Evolutionary conservation across 2,888 invertebrate genomes (phyloP).

Genomic region (Cheilosia grossa): DNA sequence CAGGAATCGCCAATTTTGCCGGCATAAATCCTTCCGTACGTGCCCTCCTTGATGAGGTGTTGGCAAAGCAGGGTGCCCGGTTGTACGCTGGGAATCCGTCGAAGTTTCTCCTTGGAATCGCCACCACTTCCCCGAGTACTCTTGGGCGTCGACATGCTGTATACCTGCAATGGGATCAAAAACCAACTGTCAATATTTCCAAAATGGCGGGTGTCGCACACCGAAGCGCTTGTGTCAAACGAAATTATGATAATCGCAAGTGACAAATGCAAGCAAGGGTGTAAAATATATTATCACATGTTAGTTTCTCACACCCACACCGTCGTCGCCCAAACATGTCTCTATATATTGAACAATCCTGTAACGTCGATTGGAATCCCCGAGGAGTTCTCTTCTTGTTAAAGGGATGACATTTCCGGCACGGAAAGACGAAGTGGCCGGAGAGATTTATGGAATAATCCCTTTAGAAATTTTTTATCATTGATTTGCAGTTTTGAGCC

Average conservation of each 20-base stretch:
- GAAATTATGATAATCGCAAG: constrained; percentile 75
- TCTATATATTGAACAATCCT: constrained; percentile 66
- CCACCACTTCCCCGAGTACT: constrained; percentile 80
- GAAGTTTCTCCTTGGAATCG: constrained; percentile 85
- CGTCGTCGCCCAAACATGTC: constrained; percentile 29
- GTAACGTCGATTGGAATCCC: constrained; percentile 63
- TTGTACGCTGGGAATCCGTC: constrained; percentile 85
- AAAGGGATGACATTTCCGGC: constrained; percentile 62
- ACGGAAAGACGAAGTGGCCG: constrained; percentile 7
- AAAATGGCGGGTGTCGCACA: constrained; percentile 6
- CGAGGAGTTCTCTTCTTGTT: constrained; percentile 63
- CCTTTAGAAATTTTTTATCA: constrained; percentile 72
- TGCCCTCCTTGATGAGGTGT: constrained; percentile 87
- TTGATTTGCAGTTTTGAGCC: constrained; percentile 71
- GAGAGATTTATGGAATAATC: constrained; percentile 72
- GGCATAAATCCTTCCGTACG: constrained; percentile 89
- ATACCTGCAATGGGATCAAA: constrained; percentile 78
- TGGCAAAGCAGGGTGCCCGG: constrained; percentile 85
- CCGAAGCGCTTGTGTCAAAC: constrained; percentile 65
- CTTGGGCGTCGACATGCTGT: constrained; percentile 83
- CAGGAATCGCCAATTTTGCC: constrained; percentile 85
- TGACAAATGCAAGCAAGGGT: constrained; percentile 72
- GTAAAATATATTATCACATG: constrained; percentile 69
- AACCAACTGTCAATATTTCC: constrained; percentile 54
- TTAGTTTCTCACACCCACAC: constrained; percentile 66